These are phyloP conservation scores for Trichomycterus rosablanca DNA, from an alignment of 2,113 vertebrate genomes.

Conservation along the genomic window DNA sequence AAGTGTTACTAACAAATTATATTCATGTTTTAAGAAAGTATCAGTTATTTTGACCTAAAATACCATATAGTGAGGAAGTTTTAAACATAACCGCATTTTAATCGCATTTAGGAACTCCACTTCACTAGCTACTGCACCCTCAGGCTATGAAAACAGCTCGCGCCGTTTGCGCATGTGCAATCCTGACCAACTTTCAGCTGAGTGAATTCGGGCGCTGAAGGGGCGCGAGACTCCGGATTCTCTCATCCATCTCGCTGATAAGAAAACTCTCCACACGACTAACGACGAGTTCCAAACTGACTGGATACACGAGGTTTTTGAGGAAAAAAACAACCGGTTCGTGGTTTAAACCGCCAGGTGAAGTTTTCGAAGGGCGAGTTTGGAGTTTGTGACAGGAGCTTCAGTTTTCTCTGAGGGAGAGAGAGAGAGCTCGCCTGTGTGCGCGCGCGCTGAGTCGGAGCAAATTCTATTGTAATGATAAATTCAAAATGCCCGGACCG, in stretches of 20 bases:
- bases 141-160: background rate
- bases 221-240: slow-evolving; percentile 32
- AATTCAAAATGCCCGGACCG: slow-evolving; percentile 67
- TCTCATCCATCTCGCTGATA: slow-evolving; percentile 42
- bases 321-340: background rate
- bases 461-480: slow-evolving; percentile 90
- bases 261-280: slow-evolving; percentile 28
- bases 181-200: slow-evolving; percentile 13
- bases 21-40: too few relatives aligned
- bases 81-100: too few relatives aligned
- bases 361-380: background rate
- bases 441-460: slow-evolving; percentile 76
- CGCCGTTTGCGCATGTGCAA: slow-evolving; percentile 38
- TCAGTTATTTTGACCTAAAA: too few relatives aligned
- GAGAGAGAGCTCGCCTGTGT: slow-evolving; percentile 66
- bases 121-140: background rate
- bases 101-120: background rate
- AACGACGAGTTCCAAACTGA: background rate
- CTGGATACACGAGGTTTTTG: background rate
- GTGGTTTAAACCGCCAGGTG: background rate
- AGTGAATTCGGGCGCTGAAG: slow-evolving; percentile 4
- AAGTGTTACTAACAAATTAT: too few relatives aligned
- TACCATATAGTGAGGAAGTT: background rate
- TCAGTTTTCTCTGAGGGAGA: slow-evolving; percentile 29
- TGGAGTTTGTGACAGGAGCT: slow-evolving; percentile 30